Evolutionary conservation across 2,113 vertebrate species (phyloP), one percentile per base, ranked within the genome.

Genomic region (Elgaria multicarinata): DNA sequence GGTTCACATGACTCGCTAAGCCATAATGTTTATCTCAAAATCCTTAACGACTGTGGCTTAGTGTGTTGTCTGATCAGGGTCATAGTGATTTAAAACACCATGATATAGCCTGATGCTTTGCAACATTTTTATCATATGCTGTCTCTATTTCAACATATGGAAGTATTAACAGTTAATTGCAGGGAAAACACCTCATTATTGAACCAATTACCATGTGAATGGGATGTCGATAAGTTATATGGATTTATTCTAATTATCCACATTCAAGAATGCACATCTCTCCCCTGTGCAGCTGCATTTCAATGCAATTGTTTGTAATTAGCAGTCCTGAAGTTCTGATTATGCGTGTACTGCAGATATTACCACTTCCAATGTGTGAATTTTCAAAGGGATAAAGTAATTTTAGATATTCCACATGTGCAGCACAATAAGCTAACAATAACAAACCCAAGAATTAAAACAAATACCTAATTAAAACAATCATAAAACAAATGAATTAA

Each of bases 141-240:
- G 79, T 39, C 39, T 74, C 5, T 64, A 4, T 46, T 83, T n/a
- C 75, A 75, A 75, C 12, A n/a, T 55, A 75, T 64, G 31, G 53
- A 88, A 83, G 20, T 50, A 88, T 74, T 75, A 62, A 42, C 33
- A 44, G 58, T 42, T 50, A 82, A 36, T 62, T 4, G 39, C 55
- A 75, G 26, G n/a, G 69, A 89, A 83, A 74, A 10, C n/a, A 44
- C 62, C 79, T 62, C 87, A 89, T 89, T 89, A 83, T 64, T 89
- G 87, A 74, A 83, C 87, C 53, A 89, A 89, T 75, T 89, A 83
- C 55, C 39, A 74, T 64, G 71, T 83, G 69, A 83, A 46, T 83
- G 42, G 31, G 69, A 62, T 89, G 69, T 83, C 69, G n/a, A 89
- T 75, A 33, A 83, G 39, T 36, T 83, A 39, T 33, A 88, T 88